Evolutionary conservation across 2,113 vertebrate species (phyloP).

Genomic region (Catagonus wagneri): DNA sequence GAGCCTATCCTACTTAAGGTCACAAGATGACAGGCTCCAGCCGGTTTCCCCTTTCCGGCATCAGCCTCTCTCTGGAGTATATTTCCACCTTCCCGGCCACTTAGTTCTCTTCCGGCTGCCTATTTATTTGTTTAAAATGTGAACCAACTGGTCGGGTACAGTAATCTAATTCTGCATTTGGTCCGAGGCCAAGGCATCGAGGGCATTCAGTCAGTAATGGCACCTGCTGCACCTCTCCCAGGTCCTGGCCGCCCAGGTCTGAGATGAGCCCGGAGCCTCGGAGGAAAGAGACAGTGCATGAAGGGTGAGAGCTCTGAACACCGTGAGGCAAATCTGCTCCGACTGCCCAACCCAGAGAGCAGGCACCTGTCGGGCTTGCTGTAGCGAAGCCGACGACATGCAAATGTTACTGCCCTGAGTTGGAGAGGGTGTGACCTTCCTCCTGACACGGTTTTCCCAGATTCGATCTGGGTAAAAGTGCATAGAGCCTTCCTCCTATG

Average conservation of each 20-base stretch:
- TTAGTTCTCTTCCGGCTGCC: slow-evolving; percentile 52
- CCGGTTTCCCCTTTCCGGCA: slow-evolving; percentile 36
- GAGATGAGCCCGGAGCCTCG: background rate
- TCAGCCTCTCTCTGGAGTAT: slow-evolving; percentile 53
- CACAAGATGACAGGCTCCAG: slow-evolving; percentile 33
- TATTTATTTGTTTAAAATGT: slow-evolving; percentile 76
- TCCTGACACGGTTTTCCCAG: slow-evolving; percentile 56
- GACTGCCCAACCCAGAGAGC: background rate
- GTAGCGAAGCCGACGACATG: background rate
- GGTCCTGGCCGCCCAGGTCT: background rate
- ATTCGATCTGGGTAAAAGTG: slow-evolving; percentile 64
- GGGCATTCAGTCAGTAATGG: slow-evolving; percentile 68
- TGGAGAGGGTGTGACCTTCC: slow-evolving; percentile 27
- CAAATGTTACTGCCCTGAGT: background rate
- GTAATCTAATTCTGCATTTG: slow-evolving; percentile 77
- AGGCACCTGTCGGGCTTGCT: slow-evolving; percentile 6
- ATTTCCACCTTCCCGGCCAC: slow-evolving; percentile 61
- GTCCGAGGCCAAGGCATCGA: slow-evolving; percentile 66
- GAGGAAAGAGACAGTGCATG: background rate
- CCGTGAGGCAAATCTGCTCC: background rate
- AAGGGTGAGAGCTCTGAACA: background rate
- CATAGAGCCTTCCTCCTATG: slow-evolving; percentile 1
- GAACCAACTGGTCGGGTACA: slow-evolving; percentile 76
- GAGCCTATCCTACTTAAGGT: slow-evolving; percentile 52
- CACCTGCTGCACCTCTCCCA: background rate